These are phyloP conservation scores for Monochamus saltuarius DNA, from an alignment of 1,140 invertebrate genomes.

Conservation along the genomic window DNA sequence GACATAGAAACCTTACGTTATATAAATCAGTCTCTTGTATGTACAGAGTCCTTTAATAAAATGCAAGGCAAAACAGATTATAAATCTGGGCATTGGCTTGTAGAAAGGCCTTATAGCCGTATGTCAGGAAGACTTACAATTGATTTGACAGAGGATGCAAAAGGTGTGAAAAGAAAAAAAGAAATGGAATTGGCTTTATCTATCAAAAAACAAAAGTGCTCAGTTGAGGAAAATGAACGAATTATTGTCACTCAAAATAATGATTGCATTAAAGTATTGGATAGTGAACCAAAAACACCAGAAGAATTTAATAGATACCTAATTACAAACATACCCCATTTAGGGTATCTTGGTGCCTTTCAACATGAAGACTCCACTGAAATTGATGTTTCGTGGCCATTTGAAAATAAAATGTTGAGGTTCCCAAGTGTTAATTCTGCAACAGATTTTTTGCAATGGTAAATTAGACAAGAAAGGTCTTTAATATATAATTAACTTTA, in stretches of 20 bases:
- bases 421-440: constrained; percentile 34
- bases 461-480: constrained; percentile 15
- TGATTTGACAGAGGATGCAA: constrained; percentile 18
- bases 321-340: constrained; percentile 40
- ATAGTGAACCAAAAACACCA: constrained; percentile 21
- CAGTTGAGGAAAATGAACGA: not conserved
- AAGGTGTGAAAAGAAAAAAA: constrained; percentile 6
- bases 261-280: not conserved
- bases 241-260: not conserved
- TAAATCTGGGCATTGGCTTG: constrained; percentile 26
- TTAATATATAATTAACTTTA: constrained; percentile 7
- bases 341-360: constrained; percentile 40
- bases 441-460: constrained; percentile 31
- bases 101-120: constrained; percentile 17
- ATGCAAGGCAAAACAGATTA: constrained; percentile 24
- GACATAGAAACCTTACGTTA: constrained; percentile 37
- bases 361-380: constrained; percentile 21
- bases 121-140: constrained; percentile 14
- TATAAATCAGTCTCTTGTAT: constrained; percentile 33
- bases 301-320: constrained; percentile 29
- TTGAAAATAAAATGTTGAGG: constrained; percentile 32
- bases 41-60: constrained; percentile 30
- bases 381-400: constrained; percentile 41
- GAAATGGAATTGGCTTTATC: not conserved
- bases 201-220: not conserved